These are phyloP conservation scores for Scrobipalpa costella DNA, from an alignment of 2,888 invertebrate genomes.

Conservation along the genomic window DNA sequence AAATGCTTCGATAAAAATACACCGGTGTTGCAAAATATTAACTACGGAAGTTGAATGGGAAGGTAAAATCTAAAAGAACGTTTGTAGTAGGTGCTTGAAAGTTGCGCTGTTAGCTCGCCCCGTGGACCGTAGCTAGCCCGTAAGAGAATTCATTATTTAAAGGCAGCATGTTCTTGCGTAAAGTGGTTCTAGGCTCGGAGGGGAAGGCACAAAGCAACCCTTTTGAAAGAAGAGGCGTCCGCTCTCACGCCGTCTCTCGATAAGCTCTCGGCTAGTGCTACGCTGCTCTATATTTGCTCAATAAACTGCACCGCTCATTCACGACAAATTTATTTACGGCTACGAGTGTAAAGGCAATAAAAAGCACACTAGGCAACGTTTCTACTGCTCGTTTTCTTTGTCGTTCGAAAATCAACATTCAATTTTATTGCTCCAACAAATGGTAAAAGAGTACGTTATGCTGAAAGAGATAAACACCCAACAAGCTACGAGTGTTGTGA, in stretches of 20 bases:
- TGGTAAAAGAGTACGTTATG: constrained; percentile 14
- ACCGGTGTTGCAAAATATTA: constrained; percentile 12
- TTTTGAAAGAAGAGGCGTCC: constrained; percentile 61
- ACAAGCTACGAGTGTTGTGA: constrained; percentile 20
- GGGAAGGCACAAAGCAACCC: constrained; percentile 69
- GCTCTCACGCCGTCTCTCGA: constrained; percentile 67
- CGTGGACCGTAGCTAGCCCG: constrained; percentile 27
- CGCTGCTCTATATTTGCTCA: constrained; percentile 53
- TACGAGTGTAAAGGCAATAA: constrained; percentile 26
- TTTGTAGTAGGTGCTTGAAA: constrained; percentile 19
- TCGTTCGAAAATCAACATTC: constrained; percentile 27
- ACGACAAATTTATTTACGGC: constrained; percentile 32
- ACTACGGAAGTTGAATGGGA: neutral
- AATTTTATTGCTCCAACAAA: constrained; percentile 27
- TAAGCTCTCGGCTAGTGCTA: constrained; percentile 51
- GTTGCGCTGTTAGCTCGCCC: constrained; percentile 21
- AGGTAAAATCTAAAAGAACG: neutral
- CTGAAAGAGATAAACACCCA: constrained; percentile 23
- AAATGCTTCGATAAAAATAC: constrained; percentile 12
- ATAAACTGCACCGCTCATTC: constrained; percentile 47
- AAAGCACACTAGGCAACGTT: constrained; percentile 25
- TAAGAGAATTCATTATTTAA: constrained; percentile 49
- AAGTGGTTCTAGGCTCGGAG: constrained; percentile 55
- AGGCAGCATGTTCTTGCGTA: constrained; percentile 52
- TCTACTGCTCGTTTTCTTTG: constrained; percentile 23